phyloP scores from a whole-genome alignment of 2,113 vertebrate species.

The Zootoca vivipara region DNA sequence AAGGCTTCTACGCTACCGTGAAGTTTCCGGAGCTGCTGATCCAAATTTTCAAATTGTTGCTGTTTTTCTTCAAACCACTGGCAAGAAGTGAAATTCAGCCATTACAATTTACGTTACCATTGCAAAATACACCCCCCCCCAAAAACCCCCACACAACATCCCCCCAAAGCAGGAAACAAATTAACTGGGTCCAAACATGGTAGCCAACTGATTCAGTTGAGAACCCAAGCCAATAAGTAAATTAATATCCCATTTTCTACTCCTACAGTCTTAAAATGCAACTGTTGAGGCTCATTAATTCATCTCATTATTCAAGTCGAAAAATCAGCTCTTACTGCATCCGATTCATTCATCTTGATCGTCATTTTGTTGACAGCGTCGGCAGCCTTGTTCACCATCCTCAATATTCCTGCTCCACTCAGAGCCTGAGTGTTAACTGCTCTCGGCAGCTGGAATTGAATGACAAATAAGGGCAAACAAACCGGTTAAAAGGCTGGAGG shows the following conservation, averaged over 20 bases:
- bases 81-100: slow-evolving; percentile 72
- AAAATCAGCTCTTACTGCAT: slow-evolving; percentile 96
- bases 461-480: slow-evolving; percentile 96
- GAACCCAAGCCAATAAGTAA: slow-evolving; percentile 79
- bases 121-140: slow-evolving; percentile 67
- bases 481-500: slow-evolving; percentile 87
- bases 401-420: slow-evolving; percentile 97
- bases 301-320: slow-evolving; percentile 89
- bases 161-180: slow-evolving; percentile 65
- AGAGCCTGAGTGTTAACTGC: slow-evolving; percentile 98
- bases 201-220: slow-evolving; percentile 74
- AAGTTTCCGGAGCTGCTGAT: slow-evolving; percentile 95
- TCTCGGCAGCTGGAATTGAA: slow-evolving; percentile 95
- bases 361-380: slow-evolving; percentile 99
- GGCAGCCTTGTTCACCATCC: slow-evolving; percentile 99
- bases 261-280: slow-evolving; percentile 80
- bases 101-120: slow-evolving; percentile 75
- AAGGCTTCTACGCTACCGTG: slow-evolving; percentile 92
- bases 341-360: slow-evolving; percentile 99
- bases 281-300: slow-evolving; percentile 88
- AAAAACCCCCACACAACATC: no score
- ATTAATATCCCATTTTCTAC: slow-evolving; percentile 83
- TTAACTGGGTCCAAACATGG: slow-evolving; percentile 71
- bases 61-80: slow-evolving; percentile 99
- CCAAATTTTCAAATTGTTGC: slow-evolving; percentile 98